Evolutionary conservation across 2,113 vertebrate species (phyloP).

Genomic region (Casuarius casuarius): DNA sequence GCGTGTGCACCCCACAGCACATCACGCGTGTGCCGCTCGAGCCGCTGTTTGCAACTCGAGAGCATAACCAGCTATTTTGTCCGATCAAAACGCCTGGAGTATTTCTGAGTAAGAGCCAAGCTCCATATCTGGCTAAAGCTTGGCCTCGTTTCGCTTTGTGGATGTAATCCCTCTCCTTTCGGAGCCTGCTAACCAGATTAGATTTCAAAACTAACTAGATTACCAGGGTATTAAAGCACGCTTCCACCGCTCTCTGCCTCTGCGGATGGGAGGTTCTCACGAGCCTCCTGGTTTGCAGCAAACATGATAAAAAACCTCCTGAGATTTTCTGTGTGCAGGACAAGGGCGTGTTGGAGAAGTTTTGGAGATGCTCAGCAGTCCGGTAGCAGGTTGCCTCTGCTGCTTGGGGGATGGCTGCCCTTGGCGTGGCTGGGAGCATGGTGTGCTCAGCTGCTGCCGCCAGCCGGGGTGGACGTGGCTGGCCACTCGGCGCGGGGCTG

Average conservation of each 20-base stretch:
- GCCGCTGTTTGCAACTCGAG: neutral
- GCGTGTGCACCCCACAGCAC: fast-evolving
- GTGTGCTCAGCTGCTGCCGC: too few species aligned
- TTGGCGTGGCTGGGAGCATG: too few species aligned
- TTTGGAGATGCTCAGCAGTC: neutral
- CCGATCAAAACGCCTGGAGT: fast-evolving
- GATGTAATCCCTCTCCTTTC: neutral
- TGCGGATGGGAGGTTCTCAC: neutral
- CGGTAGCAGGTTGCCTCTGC: neutral
- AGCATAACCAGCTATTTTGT: fast-evolving
- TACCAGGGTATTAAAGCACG: slow-evolving; percentile 1
- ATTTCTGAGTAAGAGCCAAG: neutral
- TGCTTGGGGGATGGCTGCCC: too few species aligned
- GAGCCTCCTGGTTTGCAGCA: neutral
- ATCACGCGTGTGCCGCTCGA: fast-evolving
- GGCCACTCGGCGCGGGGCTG: too few species aligned
- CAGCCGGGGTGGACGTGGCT: too few species aligned
- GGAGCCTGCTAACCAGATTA: slow-evolving; percentile 59
- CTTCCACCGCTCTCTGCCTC: neutral
- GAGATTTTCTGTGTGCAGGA: neutral
- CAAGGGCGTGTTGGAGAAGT: neutral
- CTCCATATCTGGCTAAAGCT: neutral
- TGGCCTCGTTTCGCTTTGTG: neutral
- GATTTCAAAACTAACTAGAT: slow-evolving; percentile 52
- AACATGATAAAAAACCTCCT: neutral